Conservation (phyloP, 2,113 vertebrate species). For the Coracopsis vasa region DNA sequence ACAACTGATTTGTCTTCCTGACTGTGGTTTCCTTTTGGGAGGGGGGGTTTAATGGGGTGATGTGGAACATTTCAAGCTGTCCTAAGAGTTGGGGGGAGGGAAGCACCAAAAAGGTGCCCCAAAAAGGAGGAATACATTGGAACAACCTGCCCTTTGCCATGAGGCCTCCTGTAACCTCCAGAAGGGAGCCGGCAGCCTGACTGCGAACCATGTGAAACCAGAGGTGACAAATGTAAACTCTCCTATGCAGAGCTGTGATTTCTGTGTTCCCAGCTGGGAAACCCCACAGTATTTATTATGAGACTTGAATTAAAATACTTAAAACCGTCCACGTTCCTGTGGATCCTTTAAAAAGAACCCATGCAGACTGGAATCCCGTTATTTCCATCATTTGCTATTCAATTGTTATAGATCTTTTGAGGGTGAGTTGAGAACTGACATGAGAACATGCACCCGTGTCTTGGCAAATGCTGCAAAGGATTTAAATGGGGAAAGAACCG, state of each 20-base stretch:
- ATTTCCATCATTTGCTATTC: neutral
- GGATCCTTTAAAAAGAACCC: neutral
- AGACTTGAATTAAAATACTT: constrained; percentile 11
- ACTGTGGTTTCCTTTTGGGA: neutral
- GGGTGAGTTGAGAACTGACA: accelerated
- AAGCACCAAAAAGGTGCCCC: neutral
- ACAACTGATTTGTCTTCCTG: neutral
- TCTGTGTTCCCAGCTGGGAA: neutral
- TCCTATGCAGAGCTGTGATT: neutral
- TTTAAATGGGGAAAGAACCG: accelerated
- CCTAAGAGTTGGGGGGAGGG: neutral
- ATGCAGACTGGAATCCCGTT: neutral
- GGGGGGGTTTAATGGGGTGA: neutral
- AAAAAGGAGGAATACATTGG: neutral
- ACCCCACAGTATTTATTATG: neutral
- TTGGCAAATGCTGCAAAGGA: accelerated
- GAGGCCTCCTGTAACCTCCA: neutral
- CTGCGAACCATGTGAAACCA: neutral
- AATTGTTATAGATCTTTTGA: neutral
- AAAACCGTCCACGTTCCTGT: neutral
- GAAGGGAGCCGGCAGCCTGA: neutral
- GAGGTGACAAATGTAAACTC: neutral
- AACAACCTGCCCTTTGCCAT: neutral
- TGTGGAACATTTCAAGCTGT: neutral
- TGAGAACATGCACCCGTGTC: accelerated